These are phyloP conservation scores for Puma concolor DNA, from an alignment of 2,113 vertebrate genomes.

Conservation along the genomic window DNA sequence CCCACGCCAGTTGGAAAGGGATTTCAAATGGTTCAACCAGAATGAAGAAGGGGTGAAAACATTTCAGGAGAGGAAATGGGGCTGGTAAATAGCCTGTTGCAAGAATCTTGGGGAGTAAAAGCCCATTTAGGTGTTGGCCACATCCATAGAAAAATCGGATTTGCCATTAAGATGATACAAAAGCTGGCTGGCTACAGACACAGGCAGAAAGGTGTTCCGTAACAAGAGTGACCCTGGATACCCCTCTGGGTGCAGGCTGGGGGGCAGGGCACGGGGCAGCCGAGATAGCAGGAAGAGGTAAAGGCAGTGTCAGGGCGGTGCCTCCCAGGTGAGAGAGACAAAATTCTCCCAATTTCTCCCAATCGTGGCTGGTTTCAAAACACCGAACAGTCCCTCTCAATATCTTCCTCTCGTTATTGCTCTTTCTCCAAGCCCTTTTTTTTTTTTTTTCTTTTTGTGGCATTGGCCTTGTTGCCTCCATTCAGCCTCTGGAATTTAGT, in stretches of 20 bases:
- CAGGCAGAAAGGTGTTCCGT: background rate
- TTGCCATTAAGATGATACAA: background rate
- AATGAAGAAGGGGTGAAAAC: background rate
- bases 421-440: background rate
- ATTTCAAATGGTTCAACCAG: background rate
- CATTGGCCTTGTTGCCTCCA: background rate
- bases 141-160: background rate
- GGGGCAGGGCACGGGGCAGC: background rate
- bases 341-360: background rate
- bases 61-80: background rate
- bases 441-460: too few relatives aligned
- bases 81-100: background rate
- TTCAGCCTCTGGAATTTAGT: background rate
- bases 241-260: background rate
- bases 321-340: background rate
- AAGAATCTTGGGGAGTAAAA: background rate
- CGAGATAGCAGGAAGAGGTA: background rate
- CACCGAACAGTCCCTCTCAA: too few relatives aligned
- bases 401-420: background rate
- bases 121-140: background rate
- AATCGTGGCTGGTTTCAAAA: background rate
- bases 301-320: too few relatives aligned
- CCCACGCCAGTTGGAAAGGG: background rate
- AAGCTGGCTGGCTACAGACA: background rate
- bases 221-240: accelerated